Conservation (phyloP, 2,797 vertebrate genomes). For the Enoplosus armatus region DNA sequence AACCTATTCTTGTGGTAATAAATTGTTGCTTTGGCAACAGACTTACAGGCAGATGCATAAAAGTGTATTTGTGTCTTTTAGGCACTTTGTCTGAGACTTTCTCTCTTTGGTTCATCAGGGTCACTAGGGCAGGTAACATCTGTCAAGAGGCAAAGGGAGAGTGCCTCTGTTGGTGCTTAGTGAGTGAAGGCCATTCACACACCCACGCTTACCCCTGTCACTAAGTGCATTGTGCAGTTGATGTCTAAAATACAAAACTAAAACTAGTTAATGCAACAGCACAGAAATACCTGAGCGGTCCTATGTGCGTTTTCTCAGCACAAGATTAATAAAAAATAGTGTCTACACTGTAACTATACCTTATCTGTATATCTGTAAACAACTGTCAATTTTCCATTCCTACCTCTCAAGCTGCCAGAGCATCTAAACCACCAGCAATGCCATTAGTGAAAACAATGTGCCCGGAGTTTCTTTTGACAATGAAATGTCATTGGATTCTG, state of each 20-base stretch:
- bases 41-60: not conserved
- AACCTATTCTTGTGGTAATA: not conserved
- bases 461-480: constrained; percentile 65
- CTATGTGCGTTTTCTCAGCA: not conserved
- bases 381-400: constrained; percentile 15
- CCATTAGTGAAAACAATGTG: constrained; percentile 71
- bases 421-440: constrained; percentile 44
- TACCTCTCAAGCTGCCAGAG: constrained; percentile 21
- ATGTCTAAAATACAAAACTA: constrained; percentile 8
- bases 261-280: constrained; percentile 1
- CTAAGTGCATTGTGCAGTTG: not conserved
- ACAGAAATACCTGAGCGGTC: not conserved
- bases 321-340: not conserved
- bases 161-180: not conserved
- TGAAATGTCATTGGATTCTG: constrained; percentile 72
- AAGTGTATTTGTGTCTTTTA: not conserved
- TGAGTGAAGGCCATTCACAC: constrained; percentile 18
- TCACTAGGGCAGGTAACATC: not conserved
- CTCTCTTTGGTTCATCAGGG: constrained; percentile 1
- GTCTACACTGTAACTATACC: no score
- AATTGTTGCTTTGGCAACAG: constrained; percentile 33
- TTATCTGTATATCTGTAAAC: constrained; percentile 22
- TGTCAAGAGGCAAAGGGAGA: not conserved
- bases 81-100: not conserved
- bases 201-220: not conserved